phyloP scores from a whole-genome alignment of 1,140 invertebrate species.

The Orussus abietinus region DNA sequence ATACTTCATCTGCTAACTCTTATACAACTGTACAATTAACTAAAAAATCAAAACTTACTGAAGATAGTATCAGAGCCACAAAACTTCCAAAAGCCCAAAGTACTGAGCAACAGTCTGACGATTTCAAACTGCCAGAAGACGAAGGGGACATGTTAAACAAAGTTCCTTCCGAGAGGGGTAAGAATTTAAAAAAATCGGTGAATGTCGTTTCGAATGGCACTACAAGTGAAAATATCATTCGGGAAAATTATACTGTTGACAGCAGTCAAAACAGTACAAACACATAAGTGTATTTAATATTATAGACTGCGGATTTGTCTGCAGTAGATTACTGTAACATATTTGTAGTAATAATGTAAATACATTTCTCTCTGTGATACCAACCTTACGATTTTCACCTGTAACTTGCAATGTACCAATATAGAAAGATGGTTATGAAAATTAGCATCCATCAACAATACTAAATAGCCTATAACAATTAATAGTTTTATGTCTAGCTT shows the following conservation, averaged over 20 bases:
- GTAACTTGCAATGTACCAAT: not conserved
- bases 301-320: slow-evolving; percentile 15
- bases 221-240: not conserved
- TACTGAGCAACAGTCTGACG: not conserved
- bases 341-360: slow-evolving; percentile 23
- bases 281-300: slow-evolving; percentile 19
- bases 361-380: slow-evolving; percentile 35
- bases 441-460: not conserved
- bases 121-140: not conserved
- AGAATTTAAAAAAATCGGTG: slow-evolving; percentile 3
- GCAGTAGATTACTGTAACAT: slow-evolving; percentile 18
- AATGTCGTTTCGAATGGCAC: not conserved
- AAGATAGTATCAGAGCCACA: slow-evolving; percentile 7
- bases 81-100: slow-evolving; percentile 13
- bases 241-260: slow-evolving; percentile 13
- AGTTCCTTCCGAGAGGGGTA: not conserved
- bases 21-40: slow-evolving; percentile 8
- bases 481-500: not conserved
- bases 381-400: slow-evolving; percentile 11
- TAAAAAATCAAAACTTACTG: slow-evolving; percentile 17
- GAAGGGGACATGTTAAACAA: not conserved
- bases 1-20: slow-evolving; percentile 6
- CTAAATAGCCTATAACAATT: not conserved
- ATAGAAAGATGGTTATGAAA: not conserved
- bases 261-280: slow-evolving; percentile 14